Evolutionary conservation across 1,140 invertebrate genomes (phyloP).

Genomic region (Metopolophium dirhodum): DNA sequence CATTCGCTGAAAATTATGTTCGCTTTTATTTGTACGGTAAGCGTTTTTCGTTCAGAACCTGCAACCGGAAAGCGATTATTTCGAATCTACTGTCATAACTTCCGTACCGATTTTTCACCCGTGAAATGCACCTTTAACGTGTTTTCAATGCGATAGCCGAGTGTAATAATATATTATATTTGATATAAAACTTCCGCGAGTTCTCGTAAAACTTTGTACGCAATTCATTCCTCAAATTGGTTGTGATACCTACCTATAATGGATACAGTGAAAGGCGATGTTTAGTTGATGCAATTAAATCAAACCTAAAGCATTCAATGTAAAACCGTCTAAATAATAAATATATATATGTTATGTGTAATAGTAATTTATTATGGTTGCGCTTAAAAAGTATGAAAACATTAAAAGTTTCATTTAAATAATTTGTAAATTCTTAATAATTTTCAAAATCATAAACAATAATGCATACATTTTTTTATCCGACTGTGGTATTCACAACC

Average conservation of each 20-base stretch:
- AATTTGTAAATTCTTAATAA: not conserved
- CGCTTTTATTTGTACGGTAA: not conserved
- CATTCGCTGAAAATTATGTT: conserved; percentile 4
- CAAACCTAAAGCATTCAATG: not conserved
- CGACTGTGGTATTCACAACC: not conserved
- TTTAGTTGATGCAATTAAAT: not conserved
- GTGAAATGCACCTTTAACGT: not conserved
- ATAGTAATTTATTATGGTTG: not conserved
- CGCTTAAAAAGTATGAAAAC: not conserved
- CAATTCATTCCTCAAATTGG: not conserved
- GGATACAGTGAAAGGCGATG: not conserved
- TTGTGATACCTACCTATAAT: not conserved
- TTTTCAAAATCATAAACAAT: not conserved
- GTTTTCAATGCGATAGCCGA: not conserved
- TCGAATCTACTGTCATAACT: conserved; percentile 4
- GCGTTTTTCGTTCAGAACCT: conserved; percentile 6
- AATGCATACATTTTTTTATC: not conserved
- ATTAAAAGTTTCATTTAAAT: not conserved
- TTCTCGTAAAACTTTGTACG: not conserved
- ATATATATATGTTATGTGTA: too few relatives aligned
- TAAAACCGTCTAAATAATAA: not conserved
- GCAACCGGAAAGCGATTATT: conserved; percentile 8
- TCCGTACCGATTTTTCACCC: not conserved
- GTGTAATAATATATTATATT: not conserved
- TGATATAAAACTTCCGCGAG: not conserved